These are phyloP conservation scores for Epirrhoe alternata DNA, from an alignment of 2,888 invertebrate genomes.

Conservation along the genomic window DNA sequence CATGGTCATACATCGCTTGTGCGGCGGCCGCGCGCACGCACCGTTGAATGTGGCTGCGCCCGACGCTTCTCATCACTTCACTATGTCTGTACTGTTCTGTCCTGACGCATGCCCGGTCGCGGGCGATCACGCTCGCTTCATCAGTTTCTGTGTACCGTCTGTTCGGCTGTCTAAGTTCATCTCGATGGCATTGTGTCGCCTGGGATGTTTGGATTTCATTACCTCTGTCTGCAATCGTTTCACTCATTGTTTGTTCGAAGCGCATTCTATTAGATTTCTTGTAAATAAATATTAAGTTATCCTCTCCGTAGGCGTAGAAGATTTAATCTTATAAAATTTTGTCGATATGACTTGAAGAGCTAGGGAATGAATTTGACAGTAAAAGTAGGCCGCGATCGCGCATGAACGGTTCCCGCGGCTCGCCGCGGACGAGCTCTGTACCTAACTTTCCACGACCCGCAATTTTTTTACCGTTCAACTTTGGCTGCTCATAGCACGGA, in stretches of 20 bases:
- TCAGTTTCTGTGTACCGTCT: constrained; percentile 83
- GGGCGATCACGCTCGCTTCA: constrained; percentile 85
- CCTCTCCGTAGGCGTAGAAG: constrained; percentile 74
- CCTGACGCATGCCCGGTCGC: constrained; percentile 84
- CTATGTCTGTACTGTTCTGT: constrained; percentile 84
- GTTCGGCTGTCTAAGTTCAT: constrained; percentile 79
- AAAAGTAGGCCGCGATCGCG: constrained; percentile 67
- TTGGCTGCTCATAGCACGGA: constrained; percentile 83
- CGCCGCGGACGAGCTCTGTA: constrained; percentile 61
- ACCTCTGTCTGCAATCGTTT: constrained; percentile 75
- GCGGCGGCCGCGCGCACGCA: constrained; percentile 83
- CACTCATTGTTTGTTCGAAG: constrained; percentile 78
- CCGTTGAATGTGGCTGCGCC: constrained; percentile 85
- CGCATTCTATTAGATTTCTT: constrained; percentile 83
- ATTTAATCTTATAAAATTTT: constrained; percentile 55
- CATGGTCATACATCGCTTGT: constrained; percentile 85
- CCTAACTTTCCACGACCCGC: constrained; percentile 64
- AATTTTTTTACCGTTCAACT: constrained; percentile 65
- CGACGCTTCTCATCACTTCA: constrained; percentile 85
- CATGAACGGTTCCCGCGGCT: constrained; percentile 58
- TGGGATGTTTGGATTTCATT: constrained; percentile 78
- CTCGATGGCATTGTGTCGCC: constrained; percentile 79
- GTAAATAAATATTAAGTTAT: constrained; percentile 76
- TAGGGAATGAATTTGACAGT: constrained; percentile 59
- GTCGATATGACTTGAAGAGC: constrained; percentile 54